These are phyloP conservation scores for Xanthostigma xanthostigma DNA, from an alignment of 2,888 invertebrate species.

Conservation along the genomic window DNA sequence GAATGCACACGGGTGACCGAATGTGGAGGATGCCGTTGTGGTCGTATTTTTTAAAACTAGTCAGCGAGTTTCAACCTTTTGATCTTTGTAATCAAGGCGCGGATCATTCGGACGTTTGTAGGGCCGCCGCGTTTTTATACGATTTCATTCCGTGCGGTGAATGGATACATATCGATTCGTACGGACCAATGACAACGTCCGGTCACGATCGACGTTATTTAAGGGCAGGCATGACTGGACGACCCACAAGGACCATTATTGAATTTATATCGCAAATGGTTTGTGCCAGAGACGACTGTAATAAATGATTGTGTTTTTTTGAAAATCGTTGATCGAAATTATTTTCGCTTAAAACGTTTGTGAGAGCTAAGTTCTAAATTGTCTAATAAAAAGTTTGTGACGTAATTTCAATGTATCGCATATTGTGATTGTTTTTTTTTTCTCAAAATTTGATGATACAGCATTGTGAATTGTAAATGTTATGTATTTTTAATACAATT, in stretches of 20 bases:
- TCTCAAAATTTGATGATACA: too few species aligned
- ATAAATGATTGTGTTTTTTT: too few species aligned
- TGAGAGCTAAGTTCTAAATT: too few species aligned
- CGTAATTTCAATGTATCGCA: too few species aligned
- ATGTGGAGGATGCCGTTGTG: slow-evolving; percentile 75
- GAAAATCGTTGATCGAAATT: too few species aligned
- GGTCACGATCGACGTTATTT: slow-evolving; percentile 46
- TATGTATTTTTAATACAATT: too few species aligned
- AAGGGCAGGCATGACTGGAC: slow-evolving; percentile 52
- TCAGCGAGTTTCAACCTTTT: slow-evolving; percentile 32
- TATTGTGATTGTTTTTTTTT: too few species aligned
- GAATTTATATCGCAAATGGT: slow-evolving; percentile 48
- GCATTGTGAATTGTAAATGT: too few species aligned
- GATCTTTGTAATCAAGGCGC: slow-evolving; percentile 40
- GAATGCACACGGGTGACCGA: slow-evolving; percentile 59
- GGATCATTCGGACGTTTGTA: slow-evolving; percentile 44
- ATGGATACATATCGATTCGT: slow-evolving; percentile 73
- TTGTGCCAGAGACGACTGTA: slow-evolving; percentile 13
- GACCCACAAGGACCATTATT: slow-evolving; percentile 62
- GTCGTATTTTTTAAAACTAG: slow-evolving; percentile 47
- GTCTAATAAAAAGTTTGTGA: too few species aligned
- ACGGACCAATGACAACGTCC: slow-evolving; percentile 55
- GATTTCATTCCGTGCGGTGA: slow-evolving; percentile 54
- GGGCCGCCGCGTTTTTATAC: slow-evolving; percentile 62
- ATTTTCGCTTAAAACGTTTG: too few species aligned